Evolutionary conservation across 2,113 vertebrate genomes (phyloP), one percentile per base, ranked within the genome.

Genomic region (Cervus canadensis): DNA sequence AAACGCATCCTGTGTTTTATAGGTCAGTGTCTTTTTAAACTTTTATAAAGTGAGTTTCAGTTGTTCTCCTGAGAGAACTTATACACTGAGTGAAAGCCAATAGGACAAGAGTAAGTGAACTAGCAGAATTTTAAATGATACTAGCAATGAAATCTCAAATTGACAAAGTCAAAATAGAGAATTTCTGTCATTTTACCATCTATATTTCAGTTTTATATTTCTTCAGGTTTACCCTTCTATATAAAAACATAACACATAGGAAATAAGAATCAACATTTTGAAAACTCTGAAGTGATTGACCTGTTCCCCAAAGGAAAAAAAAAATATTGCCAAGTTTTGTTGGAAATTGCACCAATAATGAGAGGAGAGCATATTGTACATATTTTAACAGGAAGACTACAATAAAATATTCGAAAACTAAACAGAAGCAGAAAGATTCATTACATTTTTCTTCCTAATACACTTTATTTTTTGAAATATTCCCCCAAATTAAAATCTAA

Each of bases 31-130:
- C 86, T 79, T 88, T 96, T 48, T 6, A 93, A 85, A 93, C 15
- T 52, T 89, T 98, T 97, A 92, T 98, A 94, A 98, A 98, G 97
- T 98, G 93, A 36, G 83, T 98, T 98, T 98, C 98, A 97, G 64
- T 98, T 88, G 82, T 96, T 95, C 54, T 98, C 96, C 97, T 98
- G 96, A 98, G 98, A 98, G 96, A 94, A 96, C 52, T 87, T 98
- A 97, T 92, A 98, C 94, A 98, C 97, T 88, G 91, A 96, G 76
- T 97, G 93, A 98, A 98, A 97, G 89, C 98, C 97, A 98, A 96
- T 98, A 98, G 96, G 88, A 98, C 91, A 98, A 98, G 90, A 0
- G 57, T 96, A 98, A 98, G 93, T 96, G 84, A 98, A 97, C 62
- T 79, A 97, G 86, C 76, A 97, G 89, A 91, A 89, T 94, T 95